Evolutionary conservation across 2,888 invertebrate species (phyloP).

Genomic region (Orthosia cruda): DNA sequence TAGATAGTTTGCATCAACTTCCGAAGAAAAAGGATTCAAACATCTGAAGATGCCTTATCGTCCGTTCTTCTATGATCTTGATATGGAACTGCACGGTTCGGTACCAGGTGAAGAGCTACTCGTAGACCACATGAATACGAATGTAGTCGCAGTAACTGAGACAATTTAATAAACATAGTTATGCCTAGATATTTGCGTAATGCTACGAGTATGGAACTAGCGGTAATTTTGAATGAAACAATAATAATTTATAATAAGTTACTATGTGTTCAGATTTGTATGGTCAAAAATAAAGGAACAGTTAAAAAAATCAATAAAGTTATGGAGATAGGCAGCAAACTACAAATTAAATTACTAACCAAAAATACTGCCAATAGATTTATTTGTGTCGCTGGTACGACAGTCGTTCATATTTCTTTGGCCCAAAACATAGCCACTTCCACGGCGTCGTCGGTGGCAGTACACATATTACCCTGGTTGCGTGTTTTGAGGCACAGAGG

Average conservation of each 20-base stretch:
- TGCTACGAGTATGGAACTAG: constrained; percentile 3
- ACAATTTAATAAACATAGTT: constrained; percentile 42
- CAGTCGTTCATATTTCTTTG: too few species aligned
- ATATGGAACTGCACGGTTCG: constrained; percentile 21
- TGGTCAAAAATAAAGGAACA: background rate
- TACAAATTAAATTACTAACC: background rate
- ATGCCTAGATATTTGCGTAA: background rate
- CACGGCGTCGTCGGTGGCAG: too few species aligned
- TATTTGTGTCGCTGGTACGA: too few species aligned
- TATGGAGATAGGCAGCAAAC: background rate
- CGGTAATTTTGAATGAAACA: background rate
- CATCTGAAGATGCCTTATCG: background rate
- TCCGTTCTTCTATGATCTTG: constrained; percentile 3
- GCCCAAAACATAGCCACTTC: too few species aligned
- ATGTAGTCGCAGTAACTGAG: constrained; percentile 34
- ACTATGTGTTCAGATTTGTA: background rate
- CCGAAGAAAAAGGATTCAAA: too few species aligned
- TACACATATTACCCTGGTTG: too few species aligned
- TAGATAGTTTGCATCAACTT: too few species aligned
- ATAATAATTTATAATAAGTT: background rate
- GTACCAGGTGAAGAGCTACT: constrained; percentile 30
- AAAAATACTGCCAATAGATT: background rate
- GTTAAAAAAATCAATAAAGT: background rate
- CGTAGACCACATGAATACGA: constrained; percentile 39
- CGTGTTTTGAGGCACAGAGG: too few species aligned